These are phyloP conservation scores for Sebastes iracundus DNA, from an alignment of 2,797 vertebrate genomes.

Conservation along the genomic window DNA sequence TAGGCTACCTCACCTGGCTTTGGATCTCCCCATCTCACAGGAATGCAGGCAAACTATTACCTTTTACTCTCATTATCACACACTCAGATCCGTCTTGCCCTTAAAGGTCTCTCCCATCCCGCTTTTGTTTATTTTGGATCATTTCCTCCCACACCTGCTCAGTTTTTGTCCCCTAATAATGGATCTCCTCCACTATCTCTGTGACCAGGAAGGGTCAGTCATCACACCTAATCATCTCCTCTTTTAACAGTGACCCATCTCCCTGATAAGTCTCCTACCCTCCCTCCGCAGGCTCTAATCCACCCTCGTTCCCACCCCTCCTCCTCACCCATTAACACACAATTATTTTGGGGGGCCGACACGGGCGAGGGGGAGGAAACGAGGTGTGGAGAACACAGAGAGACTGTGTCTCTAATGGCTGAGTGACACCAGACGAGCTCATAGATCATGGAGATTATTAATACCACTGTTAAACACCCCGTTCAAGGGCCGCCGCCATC, in stretches of 20 bases:
- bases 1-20: slow-evolving; percentile 58
- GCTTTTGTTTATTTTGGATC: slow-evolving; percentile 17
- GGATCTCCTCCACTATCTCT: slow-evolving; percentile 14
- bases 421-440: slow-evolving; percentile 81
- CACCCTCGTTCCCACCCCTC: slow-evolving; percentile 37
- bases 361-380: slow-evolving; percentile 73
- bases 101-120: not conserved
- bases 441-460: slow-evolving; percentile 84
- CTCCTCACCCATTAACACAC: slow-evolving; percentile 78
- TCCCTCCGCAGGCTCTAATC: slow-evolving; percentile 48
- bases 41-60: slow-evolving; percentile 36
- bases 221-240: slow-evolving; percentile 74
- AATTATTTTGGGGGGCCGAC: slow-evolving; percentile 76
- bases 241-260: slow-evolving; percentile 75
- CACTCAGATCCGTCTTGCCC: not conserved
- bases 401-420: slow-evolving; percentile 75
- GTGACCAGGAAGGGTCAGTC: slow-evolving; percentile 64
- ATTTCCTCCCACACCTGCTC: not conserved
- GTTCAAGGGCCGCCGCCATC: slow-evolving; percentile 60
- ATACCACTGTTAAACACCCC: slow-evolving; percentile 79
- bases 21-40: slow-evolving; percentile 40
- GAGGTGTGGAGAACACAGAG: slow-evolving; percentile 81
- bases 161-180: slow-evolving; percentile 25
- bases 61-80: slow-evolving; percentile 45
- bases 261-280: slow-evolving; percentile 62